Conservation (phyloP, 1,140 invertebrate genomes). For the Trachymyrmex septentrionalis region DNA sequence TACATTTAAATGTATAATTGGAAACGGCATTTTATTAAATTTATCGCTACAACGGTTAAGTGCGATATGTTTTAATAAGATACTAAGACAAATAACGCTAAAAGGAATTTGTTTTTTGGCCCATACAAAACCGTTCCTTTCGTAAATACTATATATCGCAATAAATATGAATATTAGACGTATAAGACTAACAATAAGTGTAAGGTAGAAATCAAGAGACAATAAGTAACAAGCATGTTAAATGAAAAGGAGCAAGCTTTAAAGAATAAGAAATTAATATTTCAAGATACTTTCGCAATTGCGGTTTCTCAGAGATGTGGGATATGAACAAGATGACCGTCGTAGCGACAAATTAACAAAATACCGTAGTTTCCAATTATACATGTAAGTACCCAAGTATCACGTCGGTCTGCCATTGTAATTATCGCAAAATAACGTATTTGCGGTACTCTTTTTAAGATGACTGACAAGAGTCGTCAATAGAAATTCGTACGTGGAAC, state of each 20-base stretch:
- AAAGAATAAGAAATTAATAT: not conserved
- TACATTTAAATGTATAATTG: too few relatives aligned
- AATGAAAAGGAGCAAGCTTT: not conserved
- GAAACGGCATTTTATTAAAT: too few relatives aligned
- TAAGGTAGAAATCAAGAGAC: not conserved
- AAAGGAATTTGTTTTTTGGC: too few relatives aligned
- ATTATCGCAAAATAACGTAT: not conserved
- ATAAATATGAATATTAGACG: not conserved
- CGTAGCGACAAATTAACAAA: not conserved
- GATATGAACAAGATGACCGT: not conserved
- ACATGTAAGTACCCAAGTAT: too few relatives aligned
- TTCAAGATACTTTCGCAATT: slow-evolving; percentile 3
- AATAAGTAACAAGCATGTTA: not conserved
- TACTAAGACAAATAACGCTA: too few relatives aligned
- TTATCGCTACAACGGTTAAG: too few relatives aligned
- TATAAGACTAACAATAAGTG: too few relatives aligned
- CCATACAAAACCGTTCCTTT: too few relatives aligned
- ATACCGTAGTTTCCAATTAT: not conserved
- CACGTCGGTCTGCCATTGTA: not conserved
- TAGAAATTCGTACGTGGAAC: not conserved
- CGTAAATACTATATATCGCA: not conserved
- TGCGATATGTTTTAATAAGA: too few relatives aligned
- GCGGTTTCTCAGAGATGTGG: not conserved
- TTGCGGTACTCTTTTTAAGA: not conserved
- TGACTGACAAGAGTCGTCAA: not conserved